These are phyloP conservation scores for Semicossyphus pulcher DNA, from an alignment of 2,113 vertebrate genomes.

Conservation along the genomic window DNA sequence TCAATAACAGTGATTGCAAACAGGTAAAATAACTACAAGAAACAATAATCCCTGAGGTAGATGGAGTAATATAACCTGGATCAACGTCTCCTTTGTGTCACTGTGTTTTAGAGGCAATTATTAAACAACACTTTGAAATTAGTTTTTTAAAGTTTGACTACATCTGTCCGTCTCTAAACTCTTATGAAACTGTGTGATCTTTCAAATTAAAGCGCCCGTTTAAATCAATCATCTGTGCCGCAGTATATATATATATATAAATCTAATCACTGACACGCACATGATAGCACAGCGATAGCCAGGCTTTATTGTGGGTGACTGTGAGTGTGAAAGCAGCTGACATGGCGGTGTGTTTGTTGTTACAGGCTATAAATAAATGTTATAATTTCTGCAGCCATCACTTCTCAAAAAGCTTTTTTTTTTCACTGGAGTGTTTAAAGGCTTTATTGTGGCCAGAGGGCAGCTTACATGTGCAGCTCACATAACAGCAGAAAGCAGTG, in stretches of 20 bases:
- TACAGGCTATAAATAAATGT: slow-evolving; percentile 56
- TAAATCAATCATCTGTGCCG: slow-evolving; percentile 43
- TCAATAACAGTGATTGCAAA: slow-evolving; percentile 66
- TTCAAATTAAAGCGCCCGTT: slow-evolving; percentile 55
- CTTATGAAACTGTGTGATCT: slow-evolving; percentile 6
- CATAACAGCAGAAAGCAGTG: slow-evolving; percentile 44
- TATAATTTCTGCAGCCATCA: slow-evolving; percentile 51
- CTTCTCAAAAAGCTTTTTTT: slow-evolving; percentile 38
- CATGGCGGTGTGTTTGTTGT: slow-evolving; percentile 41
- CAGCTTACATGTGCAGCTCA: slow-evolving; percentile 55
- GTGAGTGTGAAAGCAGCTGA: background rate
- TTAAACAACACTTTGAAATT: slow-evolving; percentile 49
- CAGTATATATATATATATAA: slow-evolving; percentile 21
- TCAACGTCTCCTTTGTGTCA: slow-evolving; percentile 61
- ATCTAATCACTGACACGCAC: slow-evolving; percentile 42
- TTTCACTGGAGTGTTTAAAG: slow-evolving; percentile 51
- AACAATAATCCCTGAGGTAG: slow-evolving; percentile 47
- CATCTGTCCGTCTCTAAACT: slow-evolving; percentile 9
- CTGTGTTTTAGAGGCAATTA: slow-evolving; percentile 51
- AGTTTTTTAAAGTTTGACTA: slow-evolving; percentile 29
- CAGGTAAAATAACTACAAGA: slow-evolving; percentile 35
- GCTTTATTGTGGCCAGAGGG: slow-evolving; percentile 59
- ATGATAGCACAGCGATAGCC: slow-evolving; percentile 20
- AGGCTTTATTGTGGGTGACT: slow-evolving; percentile 19
- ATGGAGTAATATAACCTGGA: slow-evolving; percentile 48